These are phyloP conservation scores for Platycheirus rosarum DNA, from an alignment of 2,888 invertebrate species.

Conservation along the genomic window DNA sequence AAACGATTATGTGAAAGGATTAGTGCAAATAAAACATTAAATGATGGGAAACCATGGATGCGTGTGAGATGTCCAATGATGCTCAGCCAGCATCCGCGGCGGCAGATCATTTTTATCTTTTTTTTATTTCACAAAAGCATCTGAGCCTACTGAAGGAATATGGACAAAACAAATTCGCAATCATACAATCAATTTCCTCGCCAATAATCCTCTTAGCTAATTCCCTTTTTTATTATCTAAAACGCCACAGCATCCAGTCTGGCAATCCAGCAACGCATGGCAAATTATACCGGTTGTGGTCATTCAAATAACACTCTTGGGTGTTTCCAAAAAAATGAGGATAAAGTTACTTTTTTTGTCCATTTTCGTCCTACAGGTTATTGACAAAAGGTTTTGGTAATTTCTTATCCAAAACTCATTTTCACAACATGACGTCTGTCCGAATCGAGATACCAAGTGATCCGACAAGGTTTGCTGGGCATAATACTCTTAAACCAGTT, in stretches of 20 bases:
- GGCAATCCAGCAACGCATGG: slow-evolving; percentile 50
- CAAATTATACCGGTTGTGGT: slow-evolving; percentile 68
- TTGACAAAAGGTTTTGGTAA: slow-evolving; percentile 52
- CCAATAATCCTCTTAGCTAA: slow-evolving; percentile 66
- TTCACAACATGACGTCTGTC: slow-evolving; percentile 56
- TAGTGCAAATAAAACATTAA: slow-evolving; percentile 57
- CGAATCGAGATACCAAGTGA: slow-evolving; percentile 21
- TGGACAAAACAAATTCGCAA: slow-evolving; percentile 68
- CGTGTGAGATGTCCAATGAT: slow-evolving; percentile 25
- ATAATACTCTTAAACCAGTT: slow-evolving; percentile 15
- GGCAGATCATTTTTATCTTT: slow-evolving; percentile 46
- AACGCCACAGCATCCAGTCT: slow-evolving; percentile 63
- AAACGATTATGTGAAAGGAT: slow-evolving; percentile 54
- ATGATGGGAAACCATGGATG: slow-evolving; percentile 24
- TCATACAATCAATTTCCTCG: slow-evolving; percentile 72
- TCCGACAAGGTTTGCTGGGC: not conserved
- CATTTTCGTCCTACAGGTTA: slow-evolving; percentile 53
- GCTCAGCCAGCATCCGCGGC: slow-evolving; percentile 1
- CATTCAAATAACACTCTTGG: slow-evolving; percentile 40
- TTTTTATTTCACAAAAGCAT: slow-evolving; percentile 47
- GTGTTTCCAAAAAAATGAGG: slow-evolving; percentile 37
- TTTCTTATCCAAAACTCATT: slow-evolving; percentile 48
- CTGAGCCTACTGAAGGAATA: slow-evolving; percentile 12
- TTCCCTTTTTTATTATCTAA: slow-evolving; percentile 42
- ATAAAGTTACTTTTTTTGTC: slow-evolving; percentile 20